These are phyloP conservation scores for Molorchus minor DNA, from an alignment of 2,888 invertebrate genomes.

Conservation along the genomic window DNA sequence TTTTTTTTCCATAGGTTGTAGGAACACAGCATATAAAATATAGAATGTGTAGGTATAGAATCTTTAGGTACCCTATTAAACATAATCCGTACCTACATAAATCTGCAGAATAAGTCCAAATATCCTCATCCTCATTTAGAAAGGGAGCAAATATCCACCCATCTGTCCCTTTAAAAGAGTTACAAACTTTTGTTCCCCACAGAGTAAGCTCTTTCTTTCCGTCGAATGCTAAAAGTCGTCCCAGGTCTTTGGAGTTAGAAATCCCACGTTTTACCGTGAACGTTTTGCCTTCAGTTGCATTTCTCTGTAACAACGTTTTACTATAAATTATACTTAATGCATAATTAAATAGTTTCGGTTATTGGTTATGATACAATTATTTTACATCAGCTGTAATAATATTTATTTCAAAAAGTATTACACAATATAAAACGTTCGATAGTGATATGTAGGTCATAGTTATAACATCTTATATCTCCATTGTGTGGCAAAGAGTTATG, in stretches of 20 bases:
- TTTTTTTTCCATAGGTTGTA: too few relatives aligned
- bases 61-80: too few relatives aligned
- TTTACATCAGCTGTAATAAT: too few relatives aligned
- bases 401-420: too few relatives aligned
- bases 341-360: not conserved
- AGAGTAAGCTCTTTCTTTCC: conserved; percentile 68
- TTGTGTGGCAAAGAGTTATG: too few relatives aligned
- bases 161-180: conserved; percentile 81
- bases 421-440: too few relatives aligned
- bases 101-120: conserved; percentile 78
- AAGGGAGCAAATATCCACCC: conserved; percentile 89
- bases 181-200: conserved; percentile 78
- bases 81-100: conserved; percentile 72
- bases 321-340: not conserved
- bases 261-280: conserved; percentile 80
- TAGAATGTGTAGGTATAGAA: too few relatives aligned
- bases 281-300: conserved; percentile 72
- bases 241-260: conserved; percentile 76
- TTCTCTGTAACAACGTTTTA: conserved; percentile 68
- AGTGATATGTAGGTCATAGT: too few relatives aligned
- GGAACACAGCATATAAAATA: too few relatives aligned
- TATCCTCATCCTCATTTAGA: conserved; percentile 66
- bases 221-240: conserved; percentile 75
- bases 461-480: too few relatives aligned
- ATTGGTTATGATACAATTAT: conserved; percentile 17